Evolutionary conservation across 2,797 vertebrate genomes (phyloP).

Genomic region (Ctenosaura bakeri): DNA sequence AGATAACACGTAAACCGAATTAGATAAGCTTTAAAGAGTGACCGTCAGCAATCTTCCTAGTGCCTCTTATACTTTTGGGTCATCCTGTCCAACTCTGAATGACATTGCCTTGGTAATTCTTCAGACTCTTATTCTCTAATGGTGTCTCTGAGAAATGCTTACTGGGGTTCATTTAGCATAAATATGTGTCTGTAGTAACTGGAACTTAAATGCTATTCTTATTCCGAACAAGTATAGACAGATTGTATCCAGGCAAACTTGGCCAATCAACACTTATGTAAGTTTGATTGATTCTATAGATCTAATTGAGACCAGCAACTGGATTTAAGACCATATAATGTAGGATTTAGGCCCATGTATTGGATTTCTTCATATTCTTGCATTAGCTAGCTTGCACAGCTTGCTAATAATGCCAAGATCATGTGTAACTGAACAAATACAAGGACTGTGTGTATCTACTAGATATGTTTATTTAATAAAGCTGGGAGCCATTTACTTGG

Average conservation of each 20-base stretch:
- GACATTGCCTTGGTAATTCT: background rate
- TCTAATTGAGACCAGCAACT: too few relatives aligned
- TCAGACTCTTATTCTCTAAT: background rate
- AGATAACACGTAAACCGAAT: background rate
- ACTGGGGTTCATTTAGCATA: background rate
- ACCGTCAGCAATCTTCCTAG: background rate
- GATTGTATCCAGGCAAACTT: too few relatives aligned
- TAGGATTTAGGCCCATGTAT: too few relatives aligned
- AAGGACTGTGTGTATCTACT: background rate
- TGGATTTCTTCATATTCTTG: background rate
- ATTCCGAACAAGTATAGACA: too few relatives aligned
- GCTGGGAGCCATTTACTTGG: background rate
- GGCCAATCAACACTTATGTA: too few relatives aligned
- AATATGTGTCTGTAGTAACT: background rate
- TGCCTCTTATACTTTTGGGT: background rate
- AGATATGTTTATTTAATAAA: background rate
- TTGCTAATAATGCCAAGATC: background rate
- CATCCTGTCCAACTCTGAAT: background rate
- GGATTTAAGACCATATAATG: too few relatives aligned
- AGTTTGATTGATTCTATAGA: too few relatives aligned
- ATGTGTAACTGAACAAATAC: background rate
- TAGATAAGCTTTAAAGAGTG: background rate
- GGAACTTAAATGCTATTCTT: too few relatives aligned
- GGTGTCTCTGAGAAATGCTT: background rate
- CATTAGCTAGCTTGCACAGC: background rate